Base-by-base conservation (phyloP, 1,140 invertebrate genomes). In the Drosophila willistoni region DNA sequence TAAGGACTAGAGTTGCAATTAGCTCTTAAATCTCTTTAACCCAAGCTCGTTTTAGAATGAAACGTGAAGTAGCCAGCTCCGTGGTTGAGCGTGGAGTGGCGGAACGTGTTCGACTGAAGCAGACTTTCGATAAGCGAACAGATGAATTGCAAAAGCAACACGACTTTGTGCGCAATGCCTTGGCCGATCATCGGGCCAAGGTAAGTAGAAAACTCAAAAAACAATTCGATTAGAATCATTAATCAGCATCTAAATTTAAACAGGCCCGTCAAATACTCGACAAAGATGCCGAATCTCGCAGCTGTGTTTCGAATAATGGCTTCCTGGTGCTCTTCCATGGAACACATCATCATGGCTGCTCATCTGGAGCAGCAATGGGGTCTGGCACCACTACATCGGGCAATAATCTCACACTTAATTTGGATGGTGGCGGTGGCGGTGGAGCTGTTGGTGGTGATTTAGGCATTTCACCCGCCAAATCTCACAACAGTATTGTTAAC, bases 61-160 rank as follows among this genome's bases (percentile, higher is more conserved):
- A 96, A 81, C 92, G 96, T 34, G 96, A 96, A 92, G 95, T 96
- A 2, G 94, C 94, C 14, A 95, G 94, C 69, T 94, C 95, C 51
- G 95, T 97, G 1, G 96, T 97, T 44, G 96, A 96, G 78, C 95
- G 96, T 69, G 97, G 96, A 33, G 96, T 97, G 39, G 94, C 95
- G 25, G 97, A 97, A 92, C 94, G 96, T 36, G 95, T 95, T 41
- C 94, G 95, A 64, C 93, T 97, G 59, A 95, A 95, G 66, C 93
- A 96, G 81, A 94, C 95, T 56, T 97, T 96, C 80, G 95, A 96
- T 59, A 95, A 95, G 75, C 95, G 96, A 47, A 95, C 94, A 77
- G 94, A 96, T 77, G 95, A 96, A 68, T 92, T 97, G 4, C 94
- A 95, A 86, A 95, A 95, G 76, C 94, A 96, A 74, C 96, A 97